Base-by-base conservation (phyloP, 2,888 invertebrate species). In the Tubiluchus corallicola region DNA sequence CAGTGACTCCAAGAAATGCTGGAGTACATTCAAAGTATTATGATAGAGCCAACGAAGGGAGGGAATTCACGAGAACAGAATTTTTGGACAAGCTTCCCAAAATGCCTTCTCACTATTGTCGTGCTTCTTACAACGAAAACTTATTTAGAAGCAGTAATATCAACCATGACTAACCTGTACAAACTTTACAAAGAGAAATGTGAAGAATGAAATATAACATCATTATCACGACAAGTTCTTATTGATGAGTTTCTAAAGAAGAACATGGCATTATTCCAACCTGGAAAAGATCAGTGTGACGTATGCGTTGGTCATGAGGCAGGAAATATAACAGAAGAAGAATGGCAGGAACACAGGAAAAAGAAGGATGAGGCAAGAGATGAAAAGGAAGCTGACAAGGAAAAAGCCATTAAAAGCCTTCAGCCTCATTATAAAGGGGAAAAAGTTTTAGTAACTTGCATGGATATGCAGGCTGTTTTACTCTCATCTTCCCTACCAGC, bases 381-480 rank as follows among this genome's bases (percentile, higher is more conserved):
- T 9, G 29, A 29, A 29, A 29, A 29, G 29, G n/a, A n/a, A 9
- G n/a, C 9, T n/a, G 29, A 29, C 29, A 29, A 29, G n/a, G n/a
- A 9, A 29, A 9, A 9, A 29, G 29, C n/a, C n/a, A n/a, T n/a
- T n/a, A n/a, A n/a, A n/a, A n/a, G n/a, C n/a, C n/a, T n/a, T n/a
- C n/a, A n/a, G n/a, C n/a, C n/a, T n/a, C n/a, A n/a, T n/a, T n/a
- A n/a, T n/a, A n/a, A n/a, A n/a, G n/a, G n/a, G n/a, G n/a, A n/a
- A n/a, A n/a, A n/a, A n/a, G n/a, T n/a, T n/a, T n/a, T n/a, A n/a
- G n/a, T n/a, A n/a, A n/a, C n/a, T n/a, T 29, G 29, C 37, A 48
- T 56, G 52, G 48, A 56, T 47, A 17, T 53, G 43, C 52, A 57
- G 45, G 49, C 50, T 5, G 54, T 58, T 0, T 48, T 53, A 41